Evolutionary conservation across 2,888 invertebrate genomes (phyloP).

Genomic region (Oeneis ivallda): DNA sequence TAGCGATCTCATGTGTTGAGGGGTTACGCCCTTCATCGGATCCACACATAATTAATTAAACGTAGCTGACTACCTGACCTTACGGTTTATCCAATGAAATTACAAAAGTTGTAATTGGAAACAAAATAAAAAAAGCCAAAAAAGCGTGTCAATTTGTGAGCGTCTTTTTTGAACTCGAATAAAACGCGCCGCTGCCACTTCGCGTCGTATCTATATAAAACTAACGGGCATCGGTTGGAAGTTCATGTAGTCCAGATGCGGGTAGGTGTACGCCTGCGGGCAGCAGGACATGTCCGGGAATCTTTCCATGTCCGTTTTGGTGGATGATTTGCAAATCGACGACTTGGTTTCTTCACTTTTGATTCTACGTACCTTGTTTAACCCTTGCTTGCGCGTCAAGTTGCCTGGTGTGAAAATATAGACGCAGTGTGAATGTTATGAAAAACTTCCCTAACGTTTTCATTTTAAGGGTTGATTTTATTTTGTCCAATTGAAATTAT

Average conservation of each 20-base stretch:
- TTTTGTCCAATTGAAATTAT: no score
- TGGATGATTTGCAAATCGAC: constrained; percentile 42
- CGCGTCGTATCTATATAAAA: constrained; percentile 37
- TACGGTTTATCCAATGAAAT: no score
- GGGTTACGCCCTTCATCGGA: no score
- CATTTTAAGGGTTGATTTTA: no score
- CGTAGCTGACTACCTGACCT: no score
- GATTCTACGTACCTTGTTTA: constrained; percentile 57
- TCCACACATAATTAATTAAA: no score
- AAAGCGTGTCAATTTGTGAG: no score
- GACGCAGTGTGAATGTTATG: not conserved
- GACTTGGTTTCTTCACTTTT: constrained; percentile 55
- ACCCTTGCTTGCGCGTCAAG: constrained; percentile 67
- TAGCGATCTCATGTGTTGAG: no score
- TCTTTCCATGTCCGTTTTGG: constrained; percentile 59
- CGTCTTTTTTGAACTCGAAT: no score
- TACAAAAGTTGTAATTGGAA: no score
- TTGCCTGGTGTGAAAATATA: constrained; percentile 56
- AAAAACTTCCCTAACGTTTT: no score
- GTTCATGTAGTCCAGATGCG: constrained; percentile 67
- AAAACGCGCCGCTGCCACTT: not conserved
- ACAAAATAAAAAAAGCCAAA: no score
- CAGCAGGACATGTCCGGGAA: constrained; percentile 45
- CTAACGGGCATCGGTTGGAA: constrained; percentile 75
- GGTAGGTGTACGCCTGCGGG: constrained; percentile 53